Evolutionary conservation across 2,113 vertebrate genomes (phyloP).

Genomic region (Lichenostomus cassidix): DNA sequence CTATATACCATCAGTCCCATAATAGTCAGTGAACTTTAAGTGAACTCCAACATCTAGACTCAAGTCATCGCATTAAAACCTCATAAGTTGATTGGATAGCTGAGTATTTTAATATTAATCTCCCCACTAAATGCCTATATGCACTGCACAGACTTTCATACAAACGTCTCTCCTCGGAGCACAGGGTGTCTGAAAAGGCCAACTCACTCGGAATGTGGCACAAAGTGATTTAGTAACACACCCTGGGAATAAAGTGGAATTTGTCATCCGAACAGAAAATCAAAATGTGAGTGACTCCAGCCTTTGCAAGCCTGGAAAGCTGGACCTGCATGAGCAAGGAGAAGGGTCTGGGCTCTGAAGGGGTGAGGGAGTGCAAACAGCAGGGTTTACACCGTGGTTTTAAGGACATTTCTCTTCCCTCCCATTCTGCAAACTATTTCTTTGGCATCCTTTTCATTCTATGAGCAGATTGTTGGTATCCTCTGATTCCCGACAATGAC

Average conservation of each 20-base stretch:
- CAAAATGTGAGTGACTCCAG: not conserved
- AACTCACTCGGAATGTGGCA: not conserved
- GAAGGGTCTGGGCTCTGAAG: not conserved
- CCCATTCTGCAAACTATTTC: not conserved
- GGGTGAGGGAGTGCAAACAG: not conserved
- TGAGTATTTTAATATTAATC: conserved; percentile 3
- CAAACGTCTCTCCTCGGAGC: conserved; percentile 23
- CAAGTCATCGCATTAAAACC: conserved; percentile 6
- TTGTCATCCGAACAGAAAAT: not conserved
- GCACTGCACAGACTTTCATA: not conserved
- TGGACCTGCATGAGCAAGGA: not conserved
- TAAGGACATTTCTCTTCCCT: not conserved
- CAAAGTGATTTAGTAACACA: not conserved
- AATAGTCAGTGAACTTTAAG: conserved; percentile 51
- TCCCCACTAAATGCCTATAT: conserved; percentile 13
- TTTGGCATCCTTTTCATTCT: not conserved
- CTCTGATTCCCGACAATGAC: not conserved
- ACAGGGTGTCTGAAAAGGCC: not conserved
- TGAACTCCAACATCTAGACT: conserved; percentile 57
- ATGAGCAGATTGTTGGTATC: not conserved
- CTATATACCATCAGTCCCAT: conserved; percentile 13
- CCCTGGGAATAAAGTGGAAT: not conserved
- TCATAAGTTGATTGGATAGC: not conserved
- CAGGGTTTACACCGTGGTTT: not conserved
- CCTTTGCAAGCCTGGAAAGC: not conserved